phyloP scores from a whole-genome alignment of 2,888 invertebrate species.

The Rhaphigaster nebulosa region DNA sequence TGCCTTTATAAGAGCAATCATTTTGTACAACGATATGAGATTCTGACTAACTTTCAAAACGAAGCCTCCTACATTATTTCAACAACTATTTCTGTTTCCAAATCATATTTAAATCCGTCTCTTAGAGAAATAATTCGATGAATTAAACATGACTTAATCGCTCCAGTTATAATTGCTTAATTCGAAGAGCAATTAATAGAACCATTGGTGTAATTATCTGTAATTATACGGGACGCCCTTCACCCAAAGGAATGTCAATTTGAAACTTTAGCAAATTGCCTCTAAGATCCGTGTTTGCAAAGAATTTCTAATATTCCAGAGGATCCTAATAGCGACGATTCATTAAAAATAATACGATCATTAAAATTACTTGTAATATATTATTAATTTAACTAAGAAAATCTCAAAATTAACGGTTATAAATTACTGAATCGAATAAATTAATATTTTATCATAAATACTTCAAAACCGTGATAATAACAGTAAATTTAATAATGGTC shows the following conservation, averaged over 20 bases:
- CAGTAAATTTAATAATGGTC: background rate
- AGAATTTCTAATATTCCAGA: background rate
- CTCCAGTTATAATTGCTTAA: constrained; percentile 44
- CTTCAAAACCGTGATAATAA: background rate
- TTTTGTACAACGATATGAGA: background rate
- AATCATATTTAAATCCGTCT: background rate
- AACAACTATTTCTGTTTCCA: background rate
- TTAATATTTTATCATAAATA: background rate
- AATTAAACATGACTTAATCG: constrained; percentile 21
- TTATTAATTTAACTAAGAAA: background rate
- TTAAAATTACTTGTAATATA: background rate
- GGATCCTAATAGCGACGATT: background rate
- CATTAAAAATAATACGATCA: background rate
- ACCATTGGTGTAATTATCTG: constrained; percentile 23
- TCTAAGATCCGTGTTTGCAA: background rate
- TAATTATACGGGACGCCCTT: constrained; percentile 4
- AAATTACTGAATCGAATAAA: background rate
- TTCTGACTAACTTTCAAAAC: background rate
- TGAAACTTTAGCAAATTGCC: constrained; percentile 1
- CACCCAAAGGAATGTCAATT: background rate
- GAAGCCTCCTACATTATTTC: background rate
- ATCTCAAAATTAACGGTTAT: background rate
- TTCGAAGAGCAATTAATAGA: background rate
- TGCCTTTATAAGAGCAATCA: no score
- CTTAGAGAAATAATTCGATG: constrained; percentile 8